Percentiles rank a stretch among this genome's conserved stretches.
These are phyloP conservation scores for Poecilia picta DNA, from an alignment of 2,797 vertebrate genomes.

Conservation along the genomic window DNA sequence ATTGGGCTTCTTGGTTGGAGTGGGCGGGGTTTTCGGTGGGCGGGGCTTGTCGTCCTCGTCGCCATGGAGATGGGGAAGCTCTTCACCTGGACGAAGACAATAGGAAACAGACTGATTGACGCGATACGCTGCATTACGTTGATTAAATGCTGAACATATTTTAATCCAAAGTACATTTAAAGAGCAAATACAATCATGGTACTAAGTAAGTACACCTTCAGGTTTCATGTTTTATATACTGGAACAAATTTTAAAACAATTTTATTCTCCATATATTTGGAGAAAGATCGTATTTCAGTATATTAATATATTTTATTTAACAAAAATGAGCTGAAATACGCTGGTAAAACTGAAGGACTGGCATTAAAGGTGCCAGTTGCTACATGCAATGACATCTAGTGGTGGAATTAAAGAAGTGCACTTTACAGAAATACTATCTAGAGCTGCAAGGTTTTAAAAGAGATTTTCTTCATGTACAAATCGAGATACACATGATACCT, in stretches of 20 bases:
- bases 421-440: neutral
- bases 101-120: neutral
- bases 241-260: neutral
- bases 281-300: neutral
- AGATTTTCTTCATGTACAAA: neutral
- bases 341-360: neutral
- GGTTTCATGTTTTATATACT: neutral
- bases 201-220: neutral
- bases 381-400: neutral
- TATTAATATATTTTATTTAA: neutral
- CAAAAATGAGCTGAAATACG: neutral
- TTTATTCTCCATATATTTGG: neutral
- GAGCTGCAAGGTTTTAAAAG: neutral
- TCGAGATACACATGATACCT: too few species aligned
- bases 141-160: neutral
- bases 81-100: neutral
- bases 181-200: neutral
- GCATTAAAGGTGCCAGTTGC: neutral
- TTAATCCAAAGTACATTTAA: neutral
- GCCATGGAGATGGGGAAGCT: constrained; percentile 1
- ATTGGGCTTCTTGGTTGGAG: constrained; percentile 28
- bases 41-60: constrained; percentile 31
- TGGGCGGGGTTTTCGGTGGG: constrained; percentile 13
- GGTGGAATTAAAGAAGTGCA: neutral
- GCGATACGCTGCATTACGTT: neutral